phyloP scores from a whole-genome alignment of 1,140 invertebrate species.

The Cydia splendana region DNA sequence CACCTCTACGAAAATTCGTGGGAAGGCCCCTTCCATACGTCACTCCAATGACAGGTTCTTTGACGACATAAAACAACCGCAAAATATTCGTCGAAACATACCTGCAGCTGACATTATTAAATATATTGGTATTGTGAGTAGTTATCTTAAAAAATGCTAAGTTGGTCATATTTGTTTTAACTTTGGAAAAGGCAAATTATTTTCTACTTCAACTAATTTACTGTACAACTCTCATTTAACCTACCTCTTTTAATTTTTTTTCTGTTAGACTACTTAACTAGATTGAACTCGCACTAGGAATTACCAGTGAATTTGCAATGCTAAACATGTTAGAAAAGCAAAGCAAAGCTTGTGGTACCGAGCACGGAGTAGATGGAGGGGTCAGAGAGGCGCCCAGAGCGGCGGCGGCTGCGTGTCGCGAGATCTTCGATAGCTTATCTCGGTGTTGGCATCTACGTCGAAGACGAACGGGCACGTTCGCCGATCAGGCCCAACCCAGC shows the following conservation, averaged over 20 bases:
- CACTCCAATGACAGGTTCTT: constrained; percentile 12
- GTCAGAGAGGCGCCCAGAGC: constrained; percentile 25
- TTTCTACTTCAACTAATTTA: no score
- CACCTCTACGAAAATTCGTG: constrained; percentile 9
- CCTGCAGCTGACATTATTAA: constrained; percentile 25
- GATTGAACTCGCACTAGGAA: no score
- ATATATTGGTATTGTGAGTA: neutral
- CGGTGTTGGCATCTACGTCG: constrained; percentile 28
- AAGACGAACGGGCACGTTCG: constrained; percentile 27
- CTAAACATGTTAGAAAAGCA: neutral
- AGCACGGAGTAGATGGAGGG: constrained; percentile 15
- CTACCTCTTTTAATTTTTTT: no score
- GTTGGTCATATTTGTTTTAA: no score
- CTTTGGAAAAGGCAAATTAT: no score
- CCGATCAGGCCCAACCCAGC: neutral
- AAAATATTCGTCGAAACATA: constrained; percentile 18
- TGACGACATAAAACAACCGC: constrained; percentile 19
- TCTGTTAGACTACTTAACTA: no score
- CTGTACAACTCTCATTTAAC: no score
- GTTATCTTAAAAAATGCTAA: neutral
- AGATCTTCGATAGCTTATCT: constrained; percentile 22
- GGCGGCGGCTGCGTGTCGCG: constrained; percentile 27
- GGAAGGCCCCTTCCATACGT: constrained; percentile 27
- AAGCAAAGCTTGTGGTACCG: neutral
- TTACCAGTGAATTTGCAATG: neutral